Percentiles rank a stretch among this genome's conserved stretches.
These are phyloP conservation scores for Diaphora mendica DNA, from an alignment of 2,888 invertebrate genomes.

Conservation along the genomic window DNA sequence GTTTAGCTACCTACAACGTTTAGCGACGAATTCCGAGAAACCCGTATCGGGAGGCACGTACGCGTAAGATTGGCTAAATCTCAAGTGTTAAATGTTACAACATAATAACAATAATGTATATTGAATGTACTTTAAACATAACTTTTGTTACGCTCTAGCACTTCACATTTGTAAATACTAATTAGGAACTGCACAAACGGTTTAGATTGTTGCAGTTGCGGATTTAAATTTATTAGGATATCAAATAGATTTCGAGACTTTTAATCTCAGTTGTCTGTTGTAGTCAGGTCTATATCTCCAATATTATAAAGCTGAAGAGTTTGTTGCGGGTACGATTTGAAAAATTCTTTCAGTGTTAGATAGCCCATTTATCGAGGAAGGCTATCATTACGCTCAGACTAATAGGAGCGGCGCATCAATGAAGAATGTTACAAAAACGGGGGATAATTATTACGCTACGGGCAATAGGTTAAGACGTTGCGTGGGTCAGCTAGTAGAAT, in stretches of 20 bases:
- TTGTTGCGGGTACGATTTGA: no score
- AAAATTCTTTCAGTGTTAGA: no score
- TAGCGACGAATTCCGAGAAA: constrained; percentile 79
- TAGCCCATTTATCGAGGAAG: no score
- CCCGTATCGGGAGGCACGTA: constrained; percentile 83
- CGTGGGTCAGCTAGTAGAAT: no score
- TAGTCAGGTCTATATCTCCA: no score
- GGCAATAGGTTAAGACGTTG: no score
- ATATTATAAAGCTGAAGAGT: no score
- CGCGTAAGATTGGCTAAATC: constrained; percentile 79
- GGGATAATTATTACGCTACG: no score
- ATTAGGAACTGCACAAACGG: constrained; percentile 27
- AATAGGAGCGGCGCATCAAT: no score
- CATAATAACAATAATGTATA: constrained; percentile 69
- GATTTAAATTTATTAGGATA: background rate
- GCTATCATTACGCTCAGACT: no score
- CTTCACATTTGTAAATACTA: constrained; percentile 36
- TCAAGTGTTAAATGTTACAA: constrained; percentile 71
- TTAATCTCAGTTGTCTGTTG: no score
- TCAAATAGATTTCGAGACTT: background rate
- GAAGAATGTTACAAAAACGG: no score
- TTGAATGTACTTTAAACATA: constrained; percentile 50
- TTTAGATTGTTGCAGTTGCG: background rate
- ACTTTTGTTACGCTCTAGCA: constrained; percentile 38
- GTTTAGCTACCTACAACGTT: constrained; percentile 67